These are phyloP conservation scores for Clytia hemisphaerica DNA, from an alignment of 30 jellyfish, hydroid and myxozoan genomes.

Conservation along the genomic window DNA sequence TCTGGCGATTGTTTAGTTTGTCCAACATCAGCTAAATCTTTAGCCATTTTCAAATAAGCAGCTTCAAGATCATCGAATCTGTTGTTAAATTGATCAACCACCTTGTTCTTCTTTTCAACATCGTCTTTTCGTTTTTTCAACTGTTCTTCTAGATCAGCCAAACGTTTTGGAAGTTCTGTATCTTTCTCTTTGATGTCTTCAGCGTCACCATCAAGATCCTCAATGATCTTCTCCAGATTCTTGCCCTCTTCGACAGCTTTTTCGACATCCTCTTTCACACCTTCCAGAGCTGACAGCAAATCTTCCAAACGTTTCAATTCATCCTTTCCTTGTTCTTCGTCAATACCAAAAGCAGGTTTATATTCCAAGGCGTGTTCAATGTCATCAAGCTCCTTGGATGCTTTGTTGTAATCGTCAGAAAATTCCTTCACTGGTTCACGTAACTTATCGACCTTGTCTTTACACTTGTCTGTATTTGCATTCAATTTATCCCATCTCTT, in stretches of 20 bases:
- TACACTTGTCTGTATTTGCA: constrained; percentile 17
- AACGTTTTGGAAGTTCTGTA: constrained; percentile 32
- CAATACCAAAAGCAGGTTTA: constrained; percentile 49
- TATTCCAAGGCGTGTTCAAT: constrained; percentile 39
- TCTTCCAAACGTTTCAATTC: constrained; percentile 46
- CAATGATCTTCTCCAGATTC: constrained; percentile 30
- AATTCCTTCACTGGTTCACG: constrained; percentile 10
- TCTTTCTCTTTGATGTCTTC: constrained; percentile 30
- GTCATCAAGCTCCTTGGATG: constrained; percentile 32
- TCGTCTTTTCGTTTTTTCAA: constrained; percentile 31
- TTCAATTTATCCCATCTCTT: constrained; percentile 34
- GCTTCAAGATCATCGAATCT: constrained; percentile 42
- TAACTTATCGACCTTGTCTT: constrained; percentile 16
- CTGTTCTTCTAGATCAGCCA: constrained; percentile 50
- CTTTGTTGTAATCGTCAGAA: constrained; percentile 31
- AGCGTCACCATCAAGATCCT: constrained; percentile 54
- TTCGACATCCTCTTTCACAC: constrained; percentile 29
- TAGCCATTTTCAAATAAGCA: constrained; percentile 33
- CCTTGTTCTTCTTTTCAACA: constrained; percentile 57
- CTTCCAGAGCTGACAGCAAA: constrained; percentile 11
- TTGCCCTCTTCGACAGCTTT: constrained; percentile 15
- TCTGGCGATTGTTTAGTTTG: constrained; percentile 51
- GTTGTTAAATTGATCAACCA: constrained; percentile 38
- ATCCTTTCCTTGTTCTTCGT: constrained; percentile 44
- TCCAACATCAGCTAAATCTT: constrained; percentile 41